Evolutionary conservation across 2,113 vertebrate species (phyloP), one percentile per base, ranked within the genome.

Genomic region (Sander lucioperca): DNA sequence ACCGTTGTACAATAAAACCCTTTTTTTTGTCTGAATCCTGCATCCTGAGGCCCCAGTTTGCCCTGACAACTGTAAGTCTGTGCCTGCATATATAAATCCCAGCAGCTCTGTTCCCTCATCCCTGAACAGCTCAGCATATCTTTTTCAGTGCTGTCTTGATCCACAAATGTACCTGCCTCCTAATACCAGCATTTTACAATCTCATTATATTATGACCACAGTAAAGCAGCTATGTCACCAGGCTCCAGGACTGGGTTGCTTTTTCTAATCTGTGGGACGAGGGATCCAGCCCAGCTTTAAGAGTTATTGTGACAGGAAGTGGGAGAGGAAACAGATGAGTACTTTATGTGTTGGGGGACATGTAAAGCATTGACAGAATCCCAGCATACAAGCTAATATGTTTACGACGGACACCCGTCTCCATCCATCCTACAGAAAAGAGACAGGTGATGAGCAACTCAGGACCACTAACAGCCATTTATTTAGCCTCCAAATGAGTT

Each of bases 401-500:
- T 61, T 59, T 4, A 2, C 63, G 27, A 33, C 16, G 33, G 8
- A 25, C 71, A 36, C 30, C 48, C 4, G 33, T 54, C 63, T 68
- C 59, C 68, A 76, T 91, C 84, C 82, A 84, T 88, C 88, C 77
- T 67, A 61, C 59, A 82, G 77, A 68, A 80, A 57, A 68, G 61
- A 82, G 75, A 80, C 77, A 73, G 77, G 78, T 74, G 63, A 82
- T 48, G 64, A 58, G 75, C 53, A 78, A 71, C 67, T 79, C 84
- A 77, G 78, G 74, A 81, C 69, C 86, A 83, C 45, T 13, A 78
- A 73, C 84, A 47, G 88, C 82, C 59, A 90, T 91, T 92, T 89
- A 90, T 91, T 93, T 83, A 69, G 78, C 87, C 81, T 85, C 83
- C 84, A 90, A 91, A 94, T 90, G 75, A 88, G 83, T 91, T 92